Evolutionary conservation across 2,797 vertebrate species (phyloP).

Genomic region (Takifugu ocellatus): DNA sequence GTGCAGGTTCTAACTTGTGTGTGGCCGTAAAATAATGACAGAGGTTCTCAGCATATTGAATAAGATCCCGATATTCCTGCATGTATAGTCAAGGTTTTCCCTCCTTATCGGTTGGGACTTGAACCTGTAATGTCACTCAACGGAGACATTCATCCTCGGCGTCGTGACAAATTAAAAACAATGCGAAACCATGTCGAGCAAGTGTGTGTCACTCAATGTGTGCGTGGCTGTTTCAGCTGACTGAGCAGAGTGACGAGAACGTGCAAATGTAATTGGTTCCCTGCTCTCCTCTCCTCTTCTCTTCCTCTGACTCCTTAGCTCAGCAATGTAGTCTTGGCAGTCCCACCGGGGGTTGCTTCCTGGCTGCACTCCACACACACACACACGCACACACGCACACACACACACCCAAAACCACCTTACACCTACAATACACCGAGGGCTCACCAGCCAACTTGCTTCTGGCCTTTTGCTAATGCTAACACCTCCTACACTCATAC

Average conservation of each 20-base stretch:
- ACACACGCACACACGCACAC: slow-evolving; percentile 13
- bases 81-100: no score
- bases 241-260: slow-evolving; percentile 52
- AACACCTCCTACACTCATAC: no score
- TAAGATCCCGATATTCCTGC: no score
- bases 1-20: no score
- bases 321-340: slow-evolving; percentile 55
- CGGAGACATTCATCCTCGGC: slow-evolving; percentile 1
- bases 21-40: no score
- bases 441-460: no score
- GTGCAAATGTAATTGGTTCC: slow-evolving; percentile 59
- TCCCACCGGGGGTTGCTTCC: slow-evolving; percentile 49
- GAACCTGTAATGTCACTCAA: neutral
- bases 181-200: slow-evolving; percentile 20
- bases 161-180: slow-evolving; percentile 18
- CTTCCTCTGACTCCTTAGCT: slow-evolving; percentile 53
- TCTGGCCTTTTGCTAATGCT: no score
- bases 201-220: slow-evolving; percentile 1
- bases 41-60: no score
- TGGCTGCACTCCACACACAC: slow-evolving; percentile 29
- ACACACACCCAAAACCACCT: slow-evolving; percentile 4
- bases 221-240: slow-evolving; percentile 52
- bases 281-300: slow-evolving; percentile 45
- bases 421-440: no score
- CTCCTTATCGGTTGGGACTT: neutral